A percentile compares a stretch with the other conserved stretches of the same genome.
phyloP scores from a whole-genome alignment of 2,113 vertebrate species.

The Acrocephalus arundinaceus region DNA sequence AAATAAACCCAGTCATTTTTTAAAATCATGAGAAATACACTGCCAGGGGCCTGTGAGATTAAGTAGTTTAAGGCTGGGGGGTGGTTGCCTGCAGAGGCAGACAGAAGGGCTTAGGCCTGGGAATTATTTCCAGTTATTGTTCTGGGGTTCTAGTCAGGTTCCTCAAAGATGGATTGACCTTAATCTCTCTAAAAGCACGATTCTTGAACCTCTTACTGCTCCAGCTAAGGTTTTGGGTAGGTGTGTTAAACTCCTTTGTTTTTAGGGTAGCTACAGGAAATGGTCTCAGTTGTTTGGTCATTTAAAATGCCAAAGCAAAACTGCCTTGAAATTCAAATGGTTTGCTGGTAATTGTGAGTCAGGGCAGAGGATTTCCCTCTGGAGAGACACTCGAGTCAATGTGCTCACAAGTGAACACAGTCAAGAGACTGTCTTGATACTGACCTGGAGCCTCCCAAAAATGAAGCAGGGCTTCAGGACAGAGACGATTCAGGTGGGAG shows the following conservation, averaged over 20 bases:
- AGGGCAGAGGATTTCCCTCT: neutral
- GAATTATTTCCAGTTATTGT: neutral
- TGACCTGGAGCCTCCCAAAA: neutral
- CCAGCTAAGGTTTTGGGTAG: neutral
- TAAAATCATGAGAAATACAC: neutral
- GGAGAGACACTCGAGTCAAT: neutral
- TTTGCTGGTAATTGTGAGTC: neutral
- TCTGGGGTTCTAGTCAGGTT: neutral
- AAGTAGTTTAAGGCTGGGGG: neutral
- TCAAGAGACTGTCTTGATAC: neutral
- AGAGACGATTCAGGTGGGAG: neutral
- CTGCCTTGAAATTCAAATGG: neutral
- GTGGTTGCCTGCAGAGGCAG: neutral
- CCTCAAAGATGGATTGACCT: neutral
- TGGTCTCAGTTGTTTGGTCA: neutral
- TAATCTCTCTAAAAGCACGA: neutral
- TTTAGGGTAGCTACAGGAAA: neutral
- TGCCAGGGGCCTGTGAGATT: neutral
- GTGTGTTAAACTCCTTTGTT: neutral
- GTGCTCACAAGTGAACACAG: neutral
- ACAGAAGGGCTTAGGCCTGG: neutral
- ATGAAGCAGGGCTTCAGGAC: neutral
- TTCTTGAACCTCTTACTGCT: neutral
- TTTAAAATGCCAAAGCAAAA: neutral
- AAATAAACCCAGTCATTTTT: constrained; percentile 3